phyloP scores from a whole-genome alignment of 2,797 vertebrate genomes.

The Micropoecilia bifurca region DNA sequence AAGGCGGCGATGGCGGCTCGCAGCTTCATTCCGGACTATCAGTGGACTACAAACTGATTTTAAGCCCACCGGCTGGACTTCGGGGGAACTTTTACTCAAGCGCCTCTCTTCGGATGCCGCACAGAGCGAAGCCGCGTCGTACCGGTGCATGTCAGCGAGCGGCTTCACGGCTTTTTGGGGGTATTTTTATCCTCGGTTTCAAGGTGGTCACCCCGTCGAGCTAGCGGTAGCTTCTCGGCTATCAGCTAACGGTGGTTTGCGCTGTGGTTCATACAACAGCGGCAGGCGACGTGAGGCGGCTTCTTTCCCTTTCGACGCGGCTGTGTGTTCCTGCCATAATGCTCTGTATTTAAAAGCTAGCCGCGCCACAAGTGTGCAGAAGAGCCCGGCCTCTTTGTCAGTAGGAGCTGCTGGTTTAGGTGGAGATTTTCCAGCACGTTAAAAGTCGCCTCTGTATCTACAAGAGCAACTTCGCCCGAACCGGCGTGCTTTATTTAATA shows the following conservation, averaged over 20 bases:
- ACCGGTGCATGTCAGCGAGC: constrained; percentile 30
- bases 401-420: constrained; percentile 64
- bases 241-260: constrained; percentile 70
- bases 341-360: constrained; percentile 28
- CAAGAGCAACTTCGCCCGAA: constrained; percentile 11
- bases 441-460: constrained; percentile 27
- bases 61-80: constrained; percentile 72
- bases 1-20: constrained; percentile 83
- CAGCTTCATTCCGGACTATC: constrained; percentile 85
- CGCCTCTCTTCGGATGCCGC: constrained; percentile 29
- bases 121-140: constrained; percentile 17
- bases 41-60: constrained; percentile 80
- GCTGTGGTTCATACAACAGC: constrained; percentile 59
- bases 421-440: constrained; percentile 44
- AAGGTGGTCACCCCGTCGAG: constrained; percentile 81
- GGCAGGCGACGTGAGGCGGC: constrained; percentile 30
- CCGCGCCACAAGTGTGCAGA: constrained; percentile 75
- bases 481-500: constrained; percentile 6
- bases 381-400: constrained; percentile 66
- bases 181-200: constrained; percentile 65
- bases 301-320: constrained; percentile 29
- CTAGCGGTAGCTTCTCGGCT: constrained; percentile 74
- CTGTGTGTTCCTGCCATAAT: constrained; percentile 33
- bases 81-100: constrained; percentile 53
- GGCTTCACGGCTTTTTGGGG: constrained; percentile 41